Evolutionary conservation across 2,888 invertebrate genomes (phyloP).

Genomic region (Plusia festucae): DNA sequence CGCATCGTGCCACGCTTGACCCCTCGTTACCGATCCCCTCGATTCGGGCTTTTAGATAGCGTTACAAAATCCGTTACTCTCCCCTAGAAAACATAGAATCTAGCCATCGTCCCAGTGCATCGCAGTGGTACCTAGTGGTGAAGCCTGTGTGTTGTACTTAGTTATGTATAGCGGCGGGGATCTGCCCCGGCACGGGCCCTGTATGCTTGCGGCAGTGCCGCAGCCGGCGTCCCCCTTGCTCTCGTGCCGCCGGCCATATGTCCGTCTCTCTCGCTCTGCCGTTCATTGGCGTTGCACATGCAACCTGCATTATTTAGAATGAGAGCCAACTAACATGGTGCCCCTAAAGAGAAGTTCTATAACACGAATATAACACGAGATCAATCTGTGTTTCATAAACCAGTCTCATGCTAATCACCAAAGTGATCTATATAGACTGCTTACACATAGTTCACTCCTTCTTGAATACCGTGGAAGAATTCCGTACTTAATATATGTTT

Average conservation of each 20-base stretch:
- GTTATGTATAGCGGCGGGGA: conserved; percentile 49
- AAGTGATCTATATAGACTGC: conserved; percentile 36
- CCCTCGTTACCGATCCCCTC: conserved; percentile 40
- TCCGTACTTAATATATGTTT: conserved; percentile 24
- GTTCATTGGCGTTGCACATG: conserved; percentile 77
- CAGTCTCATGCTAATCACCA: conserved; percentile 28
- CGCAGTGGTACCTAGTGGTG: conserved; percentile 56
- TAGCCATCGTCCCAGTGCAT: conserved; percentile 54
- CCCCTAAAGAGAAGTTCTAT: conserved; percentile 41
- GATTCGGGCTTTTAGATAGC: conserved; percentile 45
- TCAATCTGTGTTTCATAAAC: conserved; percentile 36
- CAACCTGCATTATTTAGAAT: conserved; percentile 76
- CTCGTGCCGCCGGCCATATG: conserved; percentile 59
- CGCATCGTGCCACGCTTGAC: conserved; percentile 53
- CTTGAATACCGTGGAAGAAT: conserved; percentile 42
- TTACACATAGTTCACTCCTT: conserved; percentile 25
- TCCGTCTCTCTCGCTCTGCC: conserved; percentile 74
- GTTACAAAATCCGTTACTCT: conserved; percentile 26
- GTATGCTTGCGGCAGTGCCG: conserved; percentile 69
- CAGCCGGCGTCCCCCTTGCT: conserved; percentile 78
- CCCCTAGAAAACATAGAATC: conserved; percentile 43
- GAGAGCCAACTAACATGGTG: conserved; percentile 66
- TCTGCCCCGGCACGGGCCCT: conserved; percentile 42
- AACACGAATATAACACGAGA: conserved; percentile 35
- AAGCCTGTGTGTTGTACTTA: conserved; percentile 48